Base-by-base conservation (phyloP, 2,797 vertebrate genomes). In the Mico argentatus region DNA sequence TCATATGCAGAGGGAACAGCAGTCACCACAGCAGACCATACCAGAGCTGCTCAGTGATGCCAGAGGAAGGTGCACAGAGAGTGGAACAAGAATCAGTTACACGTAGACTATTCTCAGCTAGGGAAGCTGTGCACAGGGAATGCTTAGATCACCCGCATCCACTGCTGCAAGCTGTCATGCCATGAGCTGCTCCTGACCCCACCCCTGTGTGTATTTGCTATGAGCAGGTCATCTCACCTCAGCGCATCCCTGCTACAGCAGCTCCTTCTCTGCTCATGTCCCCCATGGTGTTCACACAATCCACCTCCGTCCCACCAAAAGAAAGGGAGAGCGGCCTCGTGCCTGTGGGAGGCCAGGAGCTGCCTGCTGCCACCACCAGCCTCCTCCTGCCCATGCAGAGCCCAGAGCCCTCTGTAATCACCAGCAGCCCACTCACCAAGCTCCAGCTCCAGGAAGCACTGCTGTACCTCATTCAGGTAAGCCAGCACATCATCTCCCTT, bases 391-490 rank as follows among this genome's bases (percentile, higher is more conserved):
- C 98, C 4, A 87, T 98, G 97, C 96, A 97, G 55, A 88, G 98
- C 57, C 96, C 98, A 0, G 99, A 99, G 94, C 59, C 98, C 0
- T 4, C 97, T 0, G 5, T 24, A 70, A 36, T 55, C 83, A 88
- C 48, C 96, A 93, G 98, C 98, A 87, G 91, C 91, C 97, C 98
- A 2, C 98, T 99, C 89, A 99, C 98, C 7, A 99, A 99, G 98
- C 95, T 94, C 82, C 99, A 99, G 98, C 99, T 99, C 33, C 99
- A 99, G 98, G 99, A 99, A 91, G 99, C 99, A 0, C 98, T 99
- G 48, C 98, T 99, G 12, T 98, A 99, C 97, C 99, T 99, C 93
- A 98, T 99, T 90, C 99, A 99, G 99, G 99, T 99, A 96, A 97
- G 97, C 30, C 0, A 0, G 36, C 27, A 0, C 0, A 0, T 33